A percentile compares a stretch with the other conserved stretches of the same genome.
phyloP scores from a whole-genome alignment of 2,888 invertebrate species.

The Chrysolina americana region DNA sequence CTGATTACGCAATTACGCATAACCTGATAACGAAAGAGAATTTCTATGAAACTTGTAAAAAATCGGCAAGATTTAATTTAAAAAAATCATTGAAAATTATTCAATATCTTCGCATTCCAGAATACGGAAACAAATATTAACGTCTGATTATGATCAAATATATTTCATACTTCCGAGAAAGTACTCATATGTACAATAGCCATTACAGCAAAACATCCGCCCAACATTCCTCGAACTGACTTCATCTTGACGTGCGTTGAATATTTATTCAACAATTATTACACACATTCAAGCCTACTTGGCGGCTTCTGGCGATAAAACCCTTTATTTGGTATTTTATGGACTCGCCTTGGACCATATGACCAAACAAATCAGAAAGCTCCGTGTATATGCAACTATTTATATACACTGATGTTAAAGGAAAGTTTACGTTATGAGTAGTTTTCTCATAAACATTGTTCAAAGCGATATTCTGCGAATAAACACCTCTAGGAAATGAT shows the following conservation, averaged over 20 bases:
- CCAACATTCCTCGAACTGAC: conserved; percentile 25
- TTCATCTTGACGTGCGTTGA: conserved; percentile 21
- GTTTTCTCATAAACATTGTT: background rate
- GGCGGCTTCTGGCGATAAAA: conserved; percentile 9
- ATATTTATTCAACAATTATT: conserved; percentile 27
- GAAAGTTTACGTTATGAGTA: conserved; percentile 7
- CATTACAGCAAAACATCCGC: conserved; percentile 26
- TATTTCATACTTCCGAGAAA: conserved; percentile 5
- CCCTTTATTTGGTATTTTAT: conserved; percentile 22
- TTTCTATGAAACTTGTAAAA: no score
- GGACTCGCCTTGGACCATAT: conserved; percentile 30
- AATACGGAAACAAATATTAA: background rate
- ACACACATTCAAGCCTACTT: conserved; percentile 9
- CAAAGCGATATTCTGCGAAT: background rate
- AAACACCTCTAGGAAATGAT: background rate
- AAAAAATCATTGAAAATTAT: no score
- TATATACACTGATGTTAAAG: background rate
- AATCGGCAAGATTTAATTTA: no score
- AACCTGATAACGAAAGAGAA: no score
- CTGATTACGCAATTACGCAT: no score
- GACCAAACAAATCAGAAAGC: conserved; percentile 17
- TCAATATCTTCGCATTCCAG: background rate
- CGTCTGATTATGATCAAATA: background rate
- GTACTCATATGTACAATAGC: conserved; percentile 6
- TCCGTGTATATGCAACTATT: background rate